A percentile compares a stretch with the other conserved stretches of the same genome.
phyloP scores from a whole-genome alignment of 2,797 vertebrate genomes.

The Toxotes lorentzi region DNA sequence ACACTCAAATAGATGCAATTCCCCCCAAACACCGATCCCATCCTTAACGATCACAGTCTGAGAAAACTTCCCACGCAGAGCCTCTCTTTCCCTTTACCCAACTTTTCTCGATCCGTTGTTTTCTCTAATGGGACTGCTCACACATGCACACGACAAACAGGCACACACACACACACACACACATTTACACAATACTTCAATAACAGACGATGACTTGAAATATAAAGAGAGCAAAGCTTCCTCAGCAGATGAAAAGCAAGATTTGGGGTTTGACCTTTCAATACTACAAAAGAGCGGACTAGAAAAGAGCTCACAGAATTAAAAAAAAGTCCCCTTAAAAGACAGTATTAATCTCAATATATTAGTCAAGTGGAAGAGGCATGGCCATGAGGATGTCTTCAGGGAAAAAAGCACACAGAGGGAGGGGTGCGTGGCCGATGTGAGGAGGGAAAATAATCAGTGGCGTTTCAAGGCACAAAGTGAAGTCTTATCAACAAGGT shows the following conservation, averaged over 20 bases:
- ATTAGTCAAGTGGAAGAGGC: conserved; percentile 61
- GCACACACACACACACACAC: conserved; percentile 13
- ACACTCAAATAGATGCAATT: conserved; percentile 53
- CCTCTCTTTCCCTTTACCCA: conserved; percentile 17
- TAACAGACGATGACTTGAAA: conserved; percentile 54
- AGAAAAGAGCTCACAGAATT: conserved; percentile 57
- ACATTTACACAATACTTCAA: conserved; percentile 1
- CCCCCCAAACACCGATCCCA: conserved; percentile 36
- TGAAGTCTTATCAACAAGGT: conserved; percentile 81
- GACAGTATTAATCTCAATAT: conserved; percentile 61
- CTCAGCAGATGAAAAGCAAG: conserved; percentile 58
- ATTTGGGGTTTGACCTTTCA: conserved; percentile 69
- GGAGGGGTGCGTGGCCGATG: conserved; percentile 19
- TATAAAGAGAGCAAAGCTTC: conserved; percentile 59
- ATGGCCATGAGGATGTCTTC: conserved; percentile 57
- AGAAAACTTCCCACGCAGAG: conserved; percentile 55
- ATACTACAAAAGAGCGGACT: conserved; percentile 30
- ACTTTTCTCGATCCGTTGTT: conserved; percentile 50
- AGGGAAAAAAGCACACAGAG: conserved; percentile 50
- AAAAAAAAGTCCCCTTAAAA: conserved; percentile 53
- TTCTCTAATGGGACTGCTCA: conserved; percentile 55
- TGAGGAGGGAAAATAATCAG: conserved; percentile 69
- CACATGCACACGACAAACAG: conserved; percentile 17
- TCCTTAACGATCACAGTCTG: conserved; percentile 44
- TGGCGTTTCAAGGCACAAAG: conserved; percentile 73